Conservation (phyloP, 2,113 vertebrate genomes). For the Furnarius figulus region DNA sequence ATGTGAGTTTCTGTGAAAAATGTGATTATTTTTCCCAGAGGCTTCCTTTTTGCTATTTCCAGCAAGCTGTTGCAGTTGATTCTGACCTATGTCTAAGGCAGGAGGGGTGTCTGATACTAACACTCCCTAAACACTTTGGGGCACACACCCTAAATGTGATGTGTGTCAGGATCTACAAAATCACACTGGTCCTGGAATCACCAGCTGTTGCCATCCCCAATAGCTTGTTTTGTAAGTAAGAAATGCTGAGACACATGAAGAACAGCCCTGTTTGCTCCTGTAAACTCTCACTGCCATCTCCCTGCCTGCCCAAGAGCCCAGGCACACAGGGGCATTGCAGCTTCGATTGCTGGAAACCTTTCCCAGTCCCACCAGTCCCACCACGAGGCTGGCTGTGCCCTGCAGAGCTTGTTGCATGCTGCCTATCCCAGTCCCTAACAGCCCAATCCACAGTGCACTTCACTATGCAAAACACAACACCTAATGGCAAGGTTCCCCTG, state of each 20-base stretch:
- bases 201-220: background rate
- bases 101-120: background rate
- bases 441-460: background rate
- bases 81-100: background rate
- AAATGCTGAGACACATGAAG: background rate
- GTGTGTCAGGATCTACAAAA: background rate
- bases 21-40: background rate
- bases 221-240: rapidly evolving
- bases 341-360: background rate
- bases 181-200: background rate
- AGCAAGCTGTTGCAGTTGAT: background rate
- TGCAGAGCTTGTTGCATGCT: background rate
- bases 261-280: background rate
- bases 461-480: background rate
- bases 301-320: background rate
- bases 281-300: background rate
- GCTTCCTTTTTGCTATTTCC: background rate
- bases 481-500: background rate
- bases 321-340: background rate
- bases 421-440: background rate
- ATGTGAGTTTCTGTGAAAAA: background rate
- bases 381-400: background rate
- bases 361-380: background rate
- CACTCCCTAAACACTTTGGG: background rate
- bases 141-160: background rate